A percentile compares a stretch with the other conserved stretches of the same genome.
Conservation (phyloP, 2,113 vertebrate genomes). For the Electrona antarctica region DNA sequence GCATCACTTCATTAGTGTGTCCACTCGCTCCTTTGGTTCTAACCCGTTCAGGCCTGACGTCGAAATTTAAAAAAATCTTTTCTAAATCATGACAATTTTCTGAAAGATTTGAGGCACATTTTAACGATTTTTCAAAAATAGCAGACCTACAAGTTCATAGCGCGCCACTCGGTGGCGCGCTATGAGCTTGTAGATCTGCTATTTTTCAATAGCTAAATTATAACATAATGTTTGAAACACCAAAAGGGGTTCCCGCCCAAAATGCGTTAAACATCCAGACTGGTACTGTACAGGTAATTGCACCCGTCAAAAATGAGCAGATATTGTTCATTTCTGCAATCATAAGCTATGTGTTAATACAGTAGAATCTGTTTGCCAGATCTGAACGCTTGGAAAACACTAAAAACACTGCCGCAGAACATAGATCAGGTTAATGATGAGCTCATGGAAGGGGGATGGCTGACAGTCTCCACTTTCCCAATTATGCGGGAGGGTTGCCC, state of each 20-base stretch:
- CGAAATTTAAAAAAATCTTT: no score
- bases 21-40: background rate
- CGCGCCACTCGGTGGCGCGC: no score
- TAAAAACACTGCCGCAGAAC: slow-evolving; percentile 29
- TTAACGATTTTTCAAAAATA: no score
- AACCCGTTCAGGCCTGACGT: no score
- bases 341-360: slow-evolving; percentile 1
- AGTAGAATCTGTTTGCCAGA: slow-evolving; percentile 21
- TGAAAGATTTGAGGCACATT: no score
- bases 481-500: slow-evolving; percentile 6
- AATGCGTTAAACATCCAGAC: slow-evolving; percentile 12
- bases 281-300: slow-evolving; percentile 16
- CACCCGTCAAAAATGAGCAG: slow-evolving; percentile 21
- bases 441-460: slow-evolving; percentile 1
- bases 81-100: no score
- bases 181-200: no score
- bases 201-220: no score
- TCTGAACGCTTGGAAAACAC: slow-evolving; percentile 12
- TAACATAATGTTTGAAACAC: no score
- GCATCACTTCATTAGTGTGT: slow-evolving; percentile 26
- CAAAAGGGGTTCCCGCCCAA: no score
- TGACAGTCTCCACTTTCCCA: slow-evolving; percentile 12
- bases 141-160: no score
- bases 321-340: slow-evolving; percentile 28
- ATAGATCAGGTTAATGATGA: slow-evolving; percentile 33